Conservation (phyloP, 2,113 vertebrate species). For the Plotosus lineatus region DNA sequence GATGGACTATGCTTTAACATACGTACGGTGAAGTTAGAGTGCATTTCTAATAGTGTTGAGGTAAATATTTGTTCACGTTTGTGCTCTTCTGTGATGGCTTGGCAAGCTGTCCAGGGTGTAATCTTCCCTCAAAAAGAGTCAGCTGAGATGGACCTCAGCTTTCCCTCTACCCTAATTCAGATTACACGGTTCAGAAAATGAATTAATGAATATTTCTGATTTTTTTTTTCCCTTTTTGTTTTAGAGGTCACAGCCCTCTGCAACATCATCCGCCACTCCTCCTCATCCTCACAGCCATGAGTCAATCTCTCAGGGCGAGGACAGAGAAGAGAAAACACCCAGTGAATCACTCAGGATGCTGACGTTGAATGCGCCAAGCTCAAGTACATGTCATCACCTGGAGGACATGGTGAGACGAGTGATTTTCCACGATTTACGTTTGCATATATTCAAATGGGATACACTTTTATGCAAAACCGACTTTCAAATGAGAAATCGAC, state of each 20-base stretch:
- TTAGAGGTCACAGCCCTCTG: neutral
- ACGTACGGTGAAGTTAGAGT: conserved; percentile 12
- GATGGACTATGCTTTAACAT: no score
- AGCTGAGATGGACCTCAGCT: no score
- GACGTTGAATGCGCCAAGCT: neutral
- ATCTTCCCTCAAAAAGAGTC: no score
- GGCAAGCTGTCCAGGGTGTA: no score
- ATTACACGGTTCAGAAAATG: no score
- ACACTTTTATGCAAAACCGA: neutral
- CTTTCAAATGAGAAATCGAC: neutral
- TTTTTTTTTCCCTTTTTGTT: neutral
- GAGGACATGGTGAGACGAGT: conserved; percentile 28
- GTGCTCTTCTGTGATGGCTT: no score
- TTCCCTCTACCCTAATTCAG: no score
- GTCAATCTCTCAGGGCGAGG: neutral
- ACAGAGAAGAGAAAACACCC: neutral
- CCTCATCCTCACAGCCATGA: neutral
- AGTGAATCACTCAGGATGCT: neutral
- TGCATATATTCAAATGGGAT: conserved; percentile 13
- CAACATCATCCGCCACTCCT: neutral
- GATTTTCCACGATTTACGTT: neutral
- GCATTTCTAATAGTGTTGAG: neutral
- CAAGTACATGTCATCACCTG: conserved; percentile 1
- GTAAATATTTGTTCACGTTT: neutral
- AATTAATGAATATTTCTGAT: no score